Evolutionary conservation across 2,113 vertebrate species (phyloP).

Genomic region (Nicator chloris): DNA sequence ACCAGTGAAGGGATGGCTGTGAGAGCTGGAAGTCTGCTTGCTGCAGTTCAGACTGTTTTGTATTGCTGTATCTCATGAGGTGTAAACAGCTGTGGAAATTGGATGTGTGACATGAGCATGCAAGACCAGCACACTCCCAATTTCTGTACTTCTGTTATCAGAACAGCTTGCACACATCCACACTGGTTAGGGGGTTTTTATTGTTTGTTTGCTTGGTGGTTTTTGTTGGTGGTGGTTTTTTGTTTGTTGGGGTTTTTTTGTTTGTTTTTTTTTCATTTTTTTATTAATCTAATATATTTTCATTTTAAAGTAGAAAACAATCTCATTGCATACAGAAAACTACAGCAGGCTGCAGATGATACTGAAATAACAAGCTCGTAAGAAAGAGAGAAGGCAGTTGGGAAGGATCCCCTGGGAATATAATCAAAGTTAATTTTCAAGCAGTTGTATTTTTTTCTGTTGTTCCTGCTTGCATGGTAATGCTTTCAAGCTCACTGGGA

Average conservation of each 20-base stretch:
- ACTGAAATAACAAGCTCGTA: background rate
- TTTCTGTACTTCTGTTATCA: background rate
- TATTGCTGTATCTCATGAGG: background rate
- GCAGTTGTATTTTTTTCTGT: background rate
- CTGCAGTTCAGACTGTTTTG: background rate
- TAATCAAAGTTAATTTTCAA: background rate
- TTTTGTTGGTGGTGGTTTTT: background rate
- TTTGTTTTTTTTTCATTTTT: background rate
- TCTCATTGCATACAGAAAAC: background rate
- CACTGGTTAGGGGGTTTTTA: rapidly evolving
- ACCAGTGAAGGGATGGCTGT: background rate
- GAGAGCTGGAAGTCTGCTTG: background rate
- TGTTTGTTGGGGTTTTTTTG: background rate
- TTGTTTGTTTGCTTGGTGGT: background rate
- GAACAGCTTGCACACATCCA: background rate
- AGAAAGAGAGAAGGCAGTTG: background rate
- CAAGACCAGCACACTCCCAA: background rate
- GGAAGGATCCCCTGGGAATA: background rate
- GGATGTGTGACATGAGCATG: background rate
- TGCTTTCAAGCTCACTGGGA: background rate
- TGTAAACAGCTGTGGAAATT: background rate
- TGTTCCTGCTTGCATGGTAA: background rate
- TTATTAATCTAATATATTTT: background rate
- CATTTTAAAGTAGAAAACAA: background rate
- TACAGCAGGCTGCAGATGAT: background rate